Evolutionary conservation across 92 coral and sea anemone genomes (phyloP).

Genomic region (Anthopleura xanthogrammica): DNA sequence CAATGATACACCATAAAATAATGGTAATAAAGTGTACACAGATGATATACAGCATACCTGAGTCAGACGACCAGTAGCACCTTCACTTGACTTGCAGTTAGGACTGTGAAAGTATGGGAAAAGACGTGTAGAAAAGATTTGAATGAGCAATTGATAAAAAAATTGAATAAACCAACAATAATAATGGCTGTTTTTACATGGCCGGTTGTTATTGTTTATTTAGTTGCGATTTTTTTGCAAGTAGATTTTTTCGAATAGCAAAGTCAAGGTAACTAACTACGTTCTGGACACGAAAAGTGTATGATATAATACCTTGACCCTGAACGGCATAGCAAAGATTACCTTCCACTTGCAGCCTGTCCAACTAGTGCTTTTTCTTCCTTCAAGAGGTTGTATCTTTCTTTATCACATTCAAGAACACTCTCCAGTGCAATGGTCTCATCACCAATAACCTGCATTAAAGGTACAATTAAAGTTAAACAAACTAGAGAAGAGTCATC

Average conservation of each 20-base stretch:
- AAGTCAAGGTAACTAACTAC: no score
- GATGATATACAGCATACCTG: constrained; percentile 7
- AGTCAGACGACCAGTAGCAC: constrained; percentile 18
- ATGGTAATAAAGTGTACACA: no score
- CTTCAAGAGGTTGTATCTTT: constrained; percentile 58
- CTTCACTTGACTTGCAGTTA: constrained; percentile 17
- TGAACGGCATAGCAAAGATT: neutral
- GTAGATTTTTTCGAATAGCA: no score
- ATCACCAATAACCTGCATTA: constrained; percentile 68
- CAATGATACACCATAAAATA: no score
- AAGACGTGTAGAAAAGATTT: neutral
- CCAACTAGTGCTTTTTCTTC: constrained; percentile 64
- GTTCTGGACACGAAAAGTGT: no score
- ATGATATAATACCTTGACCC: no score
- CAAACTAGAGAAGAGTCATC: no score
- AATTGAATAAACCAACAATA: no score
- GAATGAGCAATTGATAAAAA: neutral
- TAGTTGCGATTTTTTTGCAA: no score
- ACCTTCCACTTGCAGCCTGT: constrained; percentile 50
- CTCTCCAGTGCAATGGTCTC: constrained; percentile 78
- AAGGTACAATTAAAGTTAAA: neutral
- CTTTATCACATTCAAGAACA: constrained; percentile 85
- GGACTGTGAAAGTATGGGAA: neutral
- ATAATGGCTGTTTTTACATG: no score
- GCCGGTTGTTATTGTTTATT: no score